Percentiles rank a stretch among this genome's conserved stretches.
Conservation (phyloP, 1,140 invertebrate species). For the Drosophila nigrodunni region DNA sequence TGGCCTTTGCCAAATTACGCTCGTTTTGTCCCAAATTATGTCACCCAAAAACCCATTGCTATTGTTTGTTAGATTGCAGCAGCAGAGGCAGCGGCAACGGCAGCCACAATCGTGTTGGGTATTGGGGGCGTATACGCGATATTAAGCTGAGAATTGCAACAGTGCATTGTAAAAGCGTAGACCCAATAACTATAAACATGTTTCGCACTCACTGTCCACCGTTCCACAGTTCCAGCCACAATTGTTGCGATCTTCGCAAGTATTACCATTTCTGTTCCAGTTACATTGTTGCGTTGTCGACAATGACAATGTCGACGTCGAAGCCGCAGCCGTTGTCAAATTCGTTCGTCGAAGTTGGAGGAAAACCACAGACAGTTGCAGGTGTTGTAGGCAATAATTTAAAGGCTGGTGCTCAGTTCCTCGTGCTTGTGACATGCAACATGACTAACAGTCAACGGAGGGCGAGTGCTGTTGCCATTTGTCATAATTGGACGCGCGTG, state of each 20-base stretch:
- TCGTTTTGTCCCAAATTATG: slow-evolving; percentile 46
- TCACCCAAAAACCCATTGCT: slow-evolving; percentile 25
- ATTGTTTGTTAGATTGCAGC: slow-evolving; percentile 5
- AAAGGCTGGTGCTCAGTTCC: slow-evolving; percentile 55
- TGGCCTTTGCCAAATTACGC: slow-evolving; percentile 39
- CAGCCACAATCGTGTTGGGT: neutral
- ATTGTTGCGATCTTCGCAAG: too few relatives aligned
- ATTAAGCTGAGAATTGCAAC: slow-evolving; percentile 35
- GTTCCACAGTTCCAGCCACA: neutral
- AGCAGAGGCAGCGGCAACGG: neutral
- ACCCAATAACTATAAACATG: slow-evolving; percentile 41
- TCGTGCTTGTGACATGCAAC: slow-evolving; percentile 52
- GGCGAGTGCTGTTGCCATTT: slow-evolving; percentile 51
- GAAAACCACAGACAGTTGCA: slow-evolving; percentile 40
- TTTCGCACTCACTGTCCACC: slow-evolving; percentile 14
- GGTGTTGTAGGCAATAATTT: slow-evolving; percentile 70
- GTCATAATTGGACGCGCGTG: slow-evolving; percentile 78
- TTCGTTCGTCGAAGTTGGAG: slow-evolving; percentile 3
- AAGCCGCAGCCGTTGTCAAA: slow-evolving; percentile 8
- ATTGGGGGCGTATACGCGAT: slow-evolving; percentile 37
- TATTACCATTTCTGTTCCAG: slow-evolving; percentile 44
- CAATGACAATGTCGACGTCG: slow-evolving; percentile 69
- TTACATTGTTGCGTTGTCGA: slow-evolving; percentile 56
- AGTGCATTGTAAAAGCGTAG: slow-evolving; percentile 24
- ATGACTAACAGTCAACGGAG: slow-evolving; percentile 14